Percentiles rank a stretch among this genome's conserved stretches.
These are phyloP conservation scores for Thera obeliscata DNA, from an alignment of 2,888 invertebrate species.

Conservation along the genomic window DNA sequence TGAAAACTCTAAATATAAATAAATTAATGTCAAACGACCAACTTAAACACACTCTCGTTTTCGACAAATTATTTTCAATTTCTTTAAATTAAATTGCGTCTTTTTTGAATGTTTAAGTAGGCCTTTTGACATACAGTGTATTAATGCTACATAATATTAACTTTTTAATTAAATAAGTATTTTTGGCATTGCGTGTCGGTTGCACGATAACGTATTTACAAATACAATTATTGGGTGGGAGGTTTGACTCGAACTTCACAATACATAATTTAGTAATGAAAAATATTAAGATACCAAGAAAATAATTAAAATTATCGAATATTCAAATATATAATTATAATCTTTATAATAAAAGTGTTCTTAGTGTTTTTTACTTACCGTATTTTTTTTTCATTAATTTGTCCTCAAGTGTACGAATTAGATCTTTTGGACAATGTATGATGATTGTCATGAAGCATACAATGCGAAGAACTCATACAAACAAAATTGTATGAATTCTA, in stretches of 20 bases:
- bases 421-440: not conserved
- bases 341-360: constrained; percentile 3
- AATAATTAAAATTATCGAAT: constrained; percentile 13
- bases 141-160: constrained; percentile 55
- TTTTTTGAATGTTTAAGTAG: constrained; percentile 9
- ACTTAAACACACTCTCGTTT: not conserved
- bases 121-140: constrained; percentile 2
- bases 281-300: constrained; percentile 20
- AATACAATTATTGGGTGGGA: constrained; percentile 52
- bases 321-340: not conserved
- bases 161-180: constrained; percentile 57
- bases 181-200: constrained; percentile 69
- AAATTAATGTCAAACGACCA: constrained; percentile 19
- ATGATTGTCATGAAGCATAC: not conserved
- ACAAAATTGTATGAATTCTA: not conserved
- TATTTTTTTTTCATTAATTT: not conserved
- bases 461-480: not conserved
- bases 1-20: constrained; percentile 49
- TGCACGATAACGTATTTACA: constrained; percentile 63
- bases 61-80: no score
- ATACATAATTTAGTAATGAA: constrained; percentile 11
- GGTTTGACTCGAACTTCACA: constrained; percentile 40
- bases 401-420: constrained; percentile 9
- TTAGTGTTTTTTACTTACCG: not conserved
- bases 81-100: no score